phyloP scores from a whole-genome alignment of 2,113 vertebrate genomes.

The Argyrosomus japonicus region DNA sequence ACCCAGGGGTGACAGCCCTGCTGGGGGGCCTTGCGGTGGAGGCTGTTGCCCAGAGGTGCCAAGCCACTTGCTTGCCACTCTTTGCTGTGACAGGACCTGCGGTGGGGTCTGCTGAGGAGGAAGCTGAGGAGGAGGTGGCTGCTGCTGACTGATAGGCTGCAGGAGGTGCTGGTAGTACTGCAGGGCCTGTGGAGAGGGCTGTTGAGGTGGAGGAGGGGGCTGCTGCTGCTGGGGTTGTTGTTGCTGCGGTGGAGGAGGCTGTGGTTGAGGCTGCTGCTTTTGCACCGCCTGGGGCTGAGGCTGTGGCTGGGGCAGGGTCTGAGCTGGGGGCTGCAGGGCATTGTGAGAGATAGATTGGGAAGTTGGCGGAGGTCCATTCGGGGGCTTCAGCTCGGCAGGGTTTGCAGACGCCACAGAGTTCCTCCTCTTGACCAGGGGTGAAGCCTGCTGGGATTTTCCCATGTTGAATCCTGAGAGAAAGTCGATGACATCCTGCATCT shows the following conservation, averaged over 20 bases:
- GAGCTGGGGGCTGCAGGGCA: conserved; percentile 85
- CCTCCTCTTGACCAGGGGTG: conserved; percentile 92
- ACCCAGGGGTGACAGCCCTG: conserved; percentile 88
- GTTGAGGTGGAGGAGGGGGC: conserved; percentile 76
- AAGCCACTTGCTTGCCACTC: conserved; percentile 91
- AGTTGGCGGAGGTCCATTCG: conserved; percentile 83
- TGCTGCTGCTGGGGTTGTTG: conserved; percentile 70
- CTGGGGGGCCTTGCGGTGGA: conserved; percentile 83
- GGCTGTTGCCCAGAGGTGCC: conserved; percentile 87
- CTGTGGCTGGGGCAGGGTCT: conserved; percentile 76
- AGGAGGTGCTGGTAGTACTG: conserved; percentile 95
- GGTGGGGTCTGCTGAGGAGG: conserved; percentile 81
- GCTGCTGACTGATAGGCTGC: conserved; percentile 90
- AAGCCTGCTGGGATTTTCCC: conserved; percentile 98
- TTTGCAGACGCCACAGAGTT: conserved; percentile 92
- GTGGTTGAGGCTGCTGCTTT: conserved; percentile 75
- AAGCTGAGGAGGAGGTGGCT: conserved; percentile 79
- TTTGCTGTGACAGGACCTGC: conserved; percentile 82
- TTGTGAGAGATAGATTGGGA: conserved; percentile 86
- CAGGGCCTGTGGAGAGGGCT: conserved; percentile 88
- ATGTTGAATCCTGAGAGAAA: conserved; percentile 99
- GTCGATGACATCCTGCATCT: conserved; percentile 99
- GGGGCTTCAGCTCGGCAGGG: conserved; percentile 90
- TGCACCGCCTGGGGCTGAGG: conserved; percentile 71
- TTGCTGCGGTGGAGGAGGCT: conserved; percentile 80